phyloP scores from a whole-genome alignment of 1,140 invertebrate genomes.

The Conus betulinus region DNA sequence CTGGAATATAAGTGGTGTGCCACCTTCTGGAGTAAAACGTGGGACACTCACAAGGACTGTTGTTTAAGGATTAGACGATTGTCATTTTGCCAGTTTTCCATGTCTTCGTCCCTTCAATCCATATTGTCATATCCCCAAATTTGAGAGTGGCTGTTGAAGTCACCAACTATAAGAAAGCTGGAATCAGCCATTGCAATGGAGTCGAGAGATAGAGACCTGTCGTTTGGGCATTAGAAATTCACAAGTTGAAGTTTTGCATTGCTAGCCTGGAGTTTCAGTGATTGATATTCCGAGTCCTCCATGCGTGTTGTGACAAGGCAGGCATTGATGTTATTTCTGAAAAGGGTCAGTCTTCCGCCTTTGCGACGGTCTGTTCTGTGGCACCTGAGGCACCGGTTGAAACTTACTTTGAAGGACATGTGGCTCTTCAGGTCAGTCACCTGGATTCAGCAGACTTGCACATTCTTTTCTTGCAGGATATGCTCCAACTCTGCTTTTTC shows the following conservation, averaged over 20 bases:
- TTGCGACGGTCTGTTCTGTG: background rate
- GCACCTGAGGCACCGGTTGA: no score
- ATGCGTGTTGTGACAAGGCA: no score
- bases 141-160: background rate
- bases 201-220: conserved; percentile 12
- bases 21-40: conserved; percentile 44
- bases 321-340: background rate
- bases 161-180: background rate
- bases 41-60: background rate
- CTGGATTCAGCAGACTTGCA: conserved; percentile 27
- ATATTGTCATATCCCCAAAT: background rate
- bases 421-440: conserved; percentile 8
- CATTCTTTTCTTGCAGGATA: background rate
- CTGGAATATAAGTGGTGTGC: conserved; percentile 40
- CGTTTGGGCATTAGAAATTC: conserved; percentile 23
- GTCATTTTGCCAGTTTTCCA: conserved; percentile 11
- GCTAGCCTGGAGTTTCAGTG: background rate
- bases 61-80: conserved; percentile 24
- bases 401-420: conserved; percentile 9
- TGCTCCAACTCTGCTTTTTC: conserved; percentile 10
- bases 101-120: background rate
- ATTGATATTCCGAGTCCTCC: background rate
- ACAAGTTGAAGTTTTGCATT: background rate
- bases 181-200: background rate
- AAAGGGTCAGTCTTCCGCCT: no score